Conservation (phyloP, 2,888 invertebrate species). For the Drosophila ustulata region DNA sequence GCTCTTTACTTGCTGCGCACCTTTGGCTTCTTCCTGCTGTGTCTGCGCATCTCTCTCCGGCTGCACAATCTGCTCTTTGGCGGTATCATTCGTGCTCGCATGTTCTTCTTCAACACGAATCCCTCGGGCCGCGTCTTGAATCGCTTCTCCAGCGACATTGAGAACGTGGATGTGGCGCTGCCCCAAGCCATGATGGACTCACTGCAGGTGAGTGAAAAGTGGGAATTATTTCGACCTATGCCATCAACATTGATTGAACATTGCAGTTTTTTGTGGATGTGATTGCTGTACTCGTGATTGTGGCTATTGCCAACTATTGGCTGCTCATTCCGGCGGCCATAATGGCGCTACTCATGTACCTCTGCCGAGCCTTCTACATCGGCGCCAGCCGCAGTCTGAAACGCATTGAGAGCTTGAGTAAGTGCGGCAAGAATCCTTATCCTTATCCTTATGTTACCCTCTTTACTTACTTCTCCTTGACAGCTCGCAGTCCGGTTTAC, state of each 20-base stretch:
- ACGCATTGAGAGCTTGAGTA: constrained; percentile 83
- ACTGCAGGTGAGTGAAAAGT: constrained; percentile 85
- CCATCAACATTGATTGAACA: neutral
- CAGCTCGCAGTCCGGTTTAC: constrained; percentile 92
- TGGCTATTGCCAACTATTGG: constrained; percentile 88
- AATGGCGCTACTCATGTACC: constrained; percentile 87
- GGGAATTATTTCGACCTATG: neutral
- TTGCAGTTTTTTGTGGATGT: constrained; percentile 82
- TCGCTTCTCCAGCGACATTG: constrained; percentile 91
- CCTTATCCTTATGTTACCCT: no score
- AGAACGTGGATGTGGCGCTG: constrained; percentile 87
- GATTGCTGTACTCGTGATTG: constrained; percentile 87
- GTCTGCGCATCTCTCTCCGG: constrained; percentile 90
- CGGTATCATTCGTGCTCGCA: constrained; percentile 89
- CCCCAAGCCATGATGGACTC: constrained; percentile 88
- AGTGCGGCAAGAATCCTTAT: constrained; percentile 36
- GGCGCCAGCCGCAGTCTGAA: constrained; percentile 86
- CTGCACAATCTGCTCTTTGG: constrained; percentile 93
- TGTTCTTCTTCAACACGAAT: constrained; percentile 92
- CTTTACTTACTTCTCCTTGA: neutral
- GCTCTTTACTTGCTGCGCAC: constrained; percentile 86
- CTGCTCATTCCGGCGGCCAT: constrained; percentile 87
- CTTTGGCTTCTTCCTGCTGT: constrained; percentile 89
- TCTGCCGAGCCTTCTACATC: constrained; percentile 86
- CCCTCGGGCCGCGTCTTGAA: constrained; percentile 89